A percentile compares a stretch with the other conserved stretches of the same genome.
phyloP scores from a whole-genome alignment of 2,888 invertebrate species.

The Parelbella ahira region DNA sequence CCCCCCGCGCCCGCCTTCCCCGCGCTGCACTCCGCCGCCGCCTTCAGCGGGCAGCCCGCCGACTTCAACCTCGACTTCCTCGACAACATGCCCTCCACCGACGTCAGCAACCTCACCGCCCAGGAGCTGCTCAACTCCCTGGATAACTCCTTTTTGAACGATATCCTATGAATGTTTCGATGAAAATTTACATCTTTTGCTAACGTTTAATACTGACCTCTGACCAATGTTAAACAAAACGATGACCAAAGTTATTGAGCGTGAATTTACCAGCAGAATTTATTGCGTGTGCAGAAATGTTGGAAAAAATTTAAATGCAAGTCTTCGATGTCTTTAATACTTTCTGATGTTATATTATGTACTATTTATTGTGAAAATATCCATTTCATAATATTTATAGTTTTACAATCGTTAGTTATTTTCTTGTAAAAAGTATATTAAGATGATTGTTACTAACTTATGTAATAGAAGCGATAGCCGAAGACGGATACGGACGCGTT shows the following conservation, averaged over 20 bases:
- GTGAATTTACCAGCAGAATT: slow-evolving; percentile 56
- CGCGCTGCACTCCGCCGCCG: slow-evolving; percentile 59
- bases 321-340: slow-evolving; percentile 52
- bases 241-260: slow-evolving; percentile 70
- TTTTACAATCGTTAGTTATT: slow-evolving; percentile 66
- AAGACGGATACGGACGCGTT: slow-evolving; percentile 41
- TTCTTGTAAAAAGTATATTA: slow-evolving; percentile 69
- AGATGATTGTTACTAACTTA: slow-evolving; percentile 33
- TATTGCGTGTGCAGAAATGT: slow-evolving; percentile 25
- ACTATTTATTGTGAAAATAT: slow-evolving; percentile 69
- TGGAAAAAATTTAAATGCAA: slow-evolving; percentile 24
- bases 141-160: slow-evolving; percentile 87
- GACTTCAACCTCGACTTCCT: slow-evolving; percentile 93
- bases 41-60: slow-evolving; percentile 72
- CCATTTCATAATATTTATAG: slow-evolving; percentile 72
- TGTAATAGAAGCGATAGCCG: slow-evolving; percentile 39
- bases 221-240: slow-evolving; percentile 59
- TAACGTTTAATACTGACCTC: slow-evolving; percentile 25
- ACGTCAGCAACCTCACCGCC: slow-evolving; percentile 88
- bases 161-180: slow-evolving; percentile 74
- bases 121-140: slow-evolving; percentile 91
- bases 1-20: slow-evolving; percentile 46
- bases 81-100: slow-evolving; percentile 88
- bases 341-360: slow-evolving; percentile 69
- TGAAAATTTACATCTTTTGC: slow-evolving; percentile 13